Evolutionary conservation across 2,888 invertebrate species (phyloP).

Genomic region (Agonopterix heracliana): DNA sequence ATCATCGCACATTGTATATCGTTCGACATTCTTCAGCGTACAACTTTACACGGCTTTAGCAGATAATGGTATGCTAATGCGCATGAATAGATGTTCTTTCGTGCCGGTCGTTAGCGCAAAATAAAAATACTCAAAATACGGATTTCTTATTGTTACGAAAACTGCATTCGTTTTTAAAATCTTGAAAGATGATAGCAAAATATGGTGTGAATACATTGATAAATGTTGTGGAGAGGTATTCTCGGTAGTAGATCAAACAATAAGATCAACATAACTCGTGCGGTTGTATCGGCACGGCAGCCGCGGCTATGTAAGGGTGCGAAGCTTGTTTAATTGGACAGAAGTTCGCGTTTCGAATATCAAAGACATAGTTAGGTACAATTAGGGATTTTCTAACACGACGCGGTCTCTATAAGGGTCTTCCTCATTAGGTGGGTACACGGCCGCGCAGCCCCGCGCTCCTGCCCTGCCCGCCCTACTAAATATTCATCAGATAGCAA

Average conservation of each 20-base stretch:
- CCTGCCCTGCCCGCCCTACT: constrained; percentile 39
- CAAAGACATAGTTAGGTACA: constrained; percentile 58
- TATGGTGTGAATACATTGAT: not conserved
- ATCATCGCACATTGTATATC: constrained; percentile 27
- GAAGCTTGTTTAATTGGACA: constrained; percentile 48
- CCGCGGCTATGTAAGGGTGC: constrained; percentile 23
- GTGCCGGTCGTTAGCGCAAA: constrained; percentile 29
- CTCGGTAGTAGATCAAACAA: constrained; percentile 7
- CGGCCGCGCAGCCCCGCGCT: constrained; percentile 31
- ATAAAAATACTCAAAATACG: constrained; percentile 16
- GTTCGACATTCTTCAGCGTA: constrained; percentile 43
- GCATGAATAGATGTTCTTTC: constrained; percentile 33
- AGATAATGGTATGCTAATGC: constrained; percentile 55
- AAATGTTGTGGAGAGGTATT: not conserved
- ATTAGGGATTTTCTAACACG: constrained; percentile 65
- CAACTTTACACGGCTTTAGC: constrained; percentile 43
- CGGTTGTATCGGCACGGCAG: constrained; percentile 11
- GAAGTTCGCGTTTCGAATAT: constrained; percentile 51
- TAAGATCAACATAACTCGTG: constrained; percentile 19
- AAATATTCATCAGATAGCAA: constrained; percentile 62
- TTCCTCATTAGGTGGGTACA: constrained; percentile 62
- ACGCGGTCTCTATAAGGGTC: constrained; percentile 49
- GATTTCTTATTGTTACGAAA: constrained; percentile 10
- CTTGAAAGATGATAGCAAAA: constrained; percentile 5
- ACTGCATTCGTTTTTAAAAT: constrained; percentile 9